Conservation (phyloP, 2,113 vertebrate species). For the Chroicocephalus ridibundus region DNA sequence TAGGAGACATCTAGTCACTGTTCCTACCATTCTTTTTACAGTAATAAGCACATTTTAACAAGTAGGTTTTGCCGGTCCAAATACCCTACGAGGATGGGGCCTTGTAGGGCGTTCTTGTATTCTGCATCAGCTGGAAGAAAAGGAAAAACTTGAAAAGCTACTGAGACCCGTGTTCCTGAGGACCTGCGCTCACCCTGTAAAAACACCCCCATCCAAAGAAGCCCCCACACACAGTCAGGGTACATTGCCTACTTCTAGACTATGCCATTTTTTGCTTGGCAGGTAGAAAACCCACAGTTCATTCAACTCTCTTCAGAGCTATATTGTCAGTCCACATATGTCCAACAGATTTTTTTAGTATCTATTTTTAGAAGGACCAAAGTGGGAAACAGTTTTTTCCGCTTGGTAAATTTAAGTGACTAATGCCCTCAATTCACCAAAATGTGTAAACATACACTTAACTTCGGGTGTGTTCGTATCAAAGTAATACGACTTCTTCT, state of each 20-base stretch:
- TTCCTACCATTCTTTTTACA: neutral
- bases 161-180: neutral
- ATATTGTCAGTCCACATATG: slow-evolving; percentile 25
- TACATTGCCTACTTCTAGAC: neutral
- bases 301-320: neutral
- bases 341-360: slow-evolving; percentile 52
- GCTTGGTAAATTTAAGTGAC: slow-evolving; percentile 29
- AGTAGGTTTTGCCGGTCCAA: neutral
- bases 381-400: slow-evolving; percentile 45
- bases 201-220: neutral
- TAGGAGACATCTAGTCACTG: neutral
- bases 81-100: neutral
- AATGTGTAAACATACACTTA: slow-evolving; percentile 26
- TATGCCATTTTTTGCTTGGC: neutral
- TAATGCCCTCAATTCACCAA: slow-evolving; percentile 6
- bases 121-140: neutral
- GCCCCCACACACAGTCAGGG: neutral
- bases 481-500: neutral
- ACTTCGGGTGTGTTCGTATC: neutral
- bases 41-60: neutral
- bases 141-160: neutral
- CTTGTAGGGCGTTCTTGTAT: neutral
- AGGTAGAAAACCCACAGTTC: slow-evolving; percentile 26
- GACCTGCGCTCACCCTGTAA: neutral
- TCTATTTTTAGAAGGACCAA: slow-evolving; percentile 53